Evolutionary conservation across 2,113 vertebrate genomes (phyloP).

Genomic region (Desmodus rotundus): DNA sequence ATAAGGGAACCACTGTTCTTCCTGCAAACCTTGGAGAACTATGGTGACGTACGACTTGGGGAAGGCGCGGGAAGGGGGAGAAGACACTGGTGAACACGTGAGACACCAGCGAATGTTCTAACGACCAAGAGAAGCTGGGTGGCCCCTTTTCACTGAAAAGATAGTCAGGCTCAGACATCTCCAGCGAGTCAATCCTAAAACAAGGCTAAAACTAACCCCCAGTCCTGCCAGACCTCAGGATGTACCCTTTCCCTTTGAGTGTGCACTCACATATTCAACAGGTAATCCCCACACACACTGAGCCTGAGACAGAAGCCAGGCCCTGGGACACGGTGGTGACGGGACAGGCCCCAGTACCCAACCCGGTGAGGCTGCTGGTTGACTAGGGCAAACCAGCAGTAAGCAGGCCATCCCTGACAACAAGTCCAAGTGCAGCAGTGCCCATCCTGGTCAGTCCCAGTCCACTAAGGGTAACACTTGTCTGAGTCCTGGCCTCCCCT

Average conservation of each 20-base stretch:
- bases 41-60: accelerated
- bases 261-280: not conserved
- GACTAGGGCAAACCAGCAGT: not conserved
- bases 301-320: not conserved
- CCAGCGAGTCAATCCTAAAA: not conserved
- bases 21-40: not conserved
- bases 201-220: not conserved
- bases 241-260: not conserved
- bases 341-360: not conserved
- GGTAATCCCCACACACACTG: too few relatives aligned
- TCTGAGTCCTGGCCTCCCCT: not conserved
- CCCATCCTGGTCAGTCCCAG: not conserved
- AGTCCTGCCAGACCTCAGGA: not conserved
- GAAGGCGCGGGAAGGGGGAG: not conserved
- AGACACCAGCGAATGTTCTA: not conserved
- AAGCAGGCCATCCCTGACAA: not conserved
- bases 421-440: not conserved
- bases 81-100: not conserved
- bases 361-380: not conserved
- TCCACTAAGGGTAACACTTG: not conserved
- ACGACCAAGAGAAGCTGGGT: not conserved
- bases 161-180: not conserved
- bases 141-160: not conserved
- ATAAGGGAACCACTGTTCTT: too few relatives aligned
- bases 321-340: too few relatives aligned